Percentiles rank a stretch among this genome's conserved stretches.
These are phyloP conservation scores for Thysanoteuthis rhombus DNA, from an alignment of 2,888 invertebrate species.

Conservation along the genomic window DNA sequence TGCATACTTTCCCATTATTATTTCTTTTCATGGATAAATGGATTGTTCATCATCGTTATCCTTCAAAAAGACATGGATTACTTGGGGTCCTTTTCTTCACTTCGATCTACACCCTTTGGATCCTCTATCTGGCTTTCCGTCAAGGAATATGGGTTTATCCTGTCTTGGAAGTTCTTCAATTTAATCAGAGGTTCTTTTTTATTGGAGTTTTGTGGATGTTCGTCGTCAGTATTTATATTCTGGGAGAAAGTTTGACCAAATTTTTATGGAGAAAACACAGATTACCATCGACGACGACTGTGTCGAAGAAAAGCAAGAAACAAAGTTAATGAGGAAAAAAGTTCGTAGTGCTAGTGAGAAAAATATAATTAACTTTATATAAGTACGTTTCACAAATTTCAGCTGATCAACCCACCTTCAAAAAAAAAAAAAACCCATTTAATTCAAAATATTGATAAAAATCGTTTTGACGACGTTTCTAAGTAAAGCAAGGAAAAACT, in stretches of 20 bases:
- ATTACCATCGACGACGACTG: neutral
- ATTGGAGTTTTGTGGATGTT: constrained; percentile 69
- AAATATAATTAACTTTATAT: too few species aligned
- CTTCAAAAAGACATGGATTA: constrained; percentile 76
- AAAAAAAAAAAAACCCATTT: too few species aligned
- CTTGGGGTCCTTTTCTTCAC: constrained; percentile 70
- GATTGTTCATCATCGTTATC: constrained; percentile 81
- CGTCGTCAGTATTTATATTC: constrained; percentile 55
- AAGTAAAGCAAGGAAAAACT: too few species aligned
- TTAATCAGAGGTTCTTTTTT: constrained; percentile 80
- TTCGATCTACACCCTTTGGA: constrained; percentile 75
- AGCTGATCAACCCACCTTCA: too few species aligned
- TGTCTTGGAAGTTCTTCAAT: constrained; percentile 80
- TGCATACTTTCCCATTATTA: constrained; percentile 84
- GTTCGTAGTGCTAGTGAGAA: too few species aligned
- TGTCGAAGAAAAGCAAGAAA: neutral
- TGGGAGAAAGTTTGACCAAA: constrained; percentile 56
- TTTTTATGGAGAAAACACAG: constrained; percentile 52
- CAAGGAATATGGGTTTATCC: constrained; percentile 91
- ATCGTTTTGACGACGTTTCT: too few species aligned
- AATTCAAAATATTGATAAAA: too few species aligned
- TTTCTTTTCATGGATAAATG: constrained; percentile 82
- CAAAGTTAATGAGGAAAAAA: neutral
- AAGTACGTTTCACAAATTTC: too few species aligned
- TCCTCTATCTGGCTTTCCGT: constrained; percentile 62